Evolutionary conservation across 2,113 vertebrate genomes (phyloP), one percentile per base, ranked within the genome.

Genomic region (Callorhinus ursinus): DNA sequence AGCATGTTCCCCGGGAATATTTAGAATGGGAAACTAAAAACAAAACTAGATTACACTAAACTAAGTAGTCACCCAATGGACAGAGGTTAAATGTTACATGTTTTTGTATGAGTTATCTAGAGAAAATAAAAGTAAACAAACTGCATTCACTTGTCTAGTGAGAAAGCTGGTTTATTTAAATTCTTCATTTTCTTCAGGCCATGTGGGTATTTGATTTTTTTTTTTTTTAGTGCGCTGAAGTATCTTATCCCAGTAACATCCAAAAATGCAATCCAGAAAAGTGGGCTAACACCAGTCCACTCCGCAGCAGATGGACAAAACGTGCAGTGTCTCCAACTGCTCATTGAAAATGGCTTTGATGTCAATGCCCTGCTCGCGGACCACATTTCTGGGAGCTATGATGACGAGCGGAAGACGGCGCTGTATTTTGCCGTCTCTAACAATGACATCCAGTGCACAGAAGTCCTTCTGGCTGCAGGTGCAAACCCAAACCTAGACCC

Each of bases 351-450:
- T 19, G 98, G 97, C 61, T 99, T 99, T 57, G 99, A 99, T 55
- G 99, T 99, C 93, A 99, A 99, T 63, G 94, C 98, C 59, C 81
- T 98, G 61, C 98, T 99, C 92, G 99, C 98, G 4, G 88, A 99
- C 67, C 98, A 99, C 51, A 96, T 99, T 97, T 99, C 99, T 0
- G 96, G 99, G 87, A 99, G 98, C 97, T 99, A 99, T 0, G 98
- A 98, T 0, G 99, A 99, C 0, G 98, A 98, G 97, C 98, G 99
- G 89, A 99, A 97, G 96, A 99, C 98, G 0, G 99, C 99, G 0
- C 97, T 99, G 26, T 99, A 99, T 98, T 99, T 99, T 88, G 98
- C 99, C 0, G 99, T 99, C 96, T 99, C 99, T 86, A 99, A 99
- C 61, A 99, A 99, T 31, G 99, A 99, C 59, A 98, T 99, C 63